A percentile compares a stretch with the other conserved stretches of the same genome.
Conservation (phyloP, 2,888 invertebrate genomes). For the Sphaeridia pumilis region DNA sequence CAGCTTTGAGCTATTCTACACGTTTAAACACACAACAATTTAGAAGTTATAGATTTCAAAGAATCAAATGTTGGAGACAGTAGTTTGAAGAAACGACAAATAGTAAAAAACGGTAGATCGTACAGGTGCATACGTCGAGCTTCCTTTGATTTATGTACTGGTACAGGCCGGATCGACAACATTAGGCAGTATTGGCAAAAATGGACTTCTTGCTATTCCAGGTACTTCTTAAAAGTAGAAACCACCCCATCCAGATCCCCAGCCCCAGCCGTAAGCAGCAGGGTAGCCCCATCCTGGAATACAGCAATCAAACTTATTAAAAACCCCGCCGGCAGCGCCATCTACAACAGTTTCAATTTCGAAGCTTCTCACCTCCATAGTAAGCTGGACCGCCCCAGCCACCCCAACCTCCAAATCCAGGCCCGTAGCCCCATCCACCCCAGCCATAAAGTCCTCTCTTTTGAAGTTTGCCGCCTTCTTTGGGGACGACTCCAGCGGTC, state of each 20-base stretch:
- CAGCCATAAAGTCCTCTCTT: not conserved
- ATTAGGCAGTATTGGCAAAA: no score
- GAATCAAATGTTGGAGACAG: no score
- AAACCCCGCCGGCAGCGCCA: not conserved
- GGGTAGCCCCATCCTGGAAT: conserved; percentile 1
- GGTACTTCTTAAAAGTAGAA: not conserved
- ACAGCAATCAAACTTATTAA: not conserved
- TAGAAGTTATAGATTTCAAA: no score
- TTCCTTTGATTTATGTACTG: no score
- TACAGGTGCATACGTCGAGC: no score
- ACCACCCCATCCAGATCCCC: conserved; percentile 2
- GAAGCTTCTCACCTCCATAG: not conserved
- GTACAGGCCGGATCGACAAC: no score
- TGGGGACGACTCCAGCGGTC: not conserved
- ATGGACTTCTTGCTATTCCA: no score
- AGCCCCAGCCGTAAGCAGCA: not conserved
- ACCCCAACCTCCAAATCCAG: not conserved
- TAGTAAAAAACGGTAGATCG: no score
- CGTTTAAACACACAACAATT: no score
- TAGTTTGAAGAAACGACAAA: no score
- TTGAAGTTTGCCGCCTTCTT: not conserved
- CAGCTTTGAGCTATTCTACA: no score
- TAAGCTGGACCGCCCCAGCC: not conserved
- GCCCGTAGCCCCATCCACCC: not conserved
- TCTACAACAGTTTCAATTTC: no score